A percentile compares a stretch with the other conserved stretches of the same genome.
These are phyloP conservation scores for Antennarius maculatus DNA, from an alignment of 2,797 vertebrate genomes.

Conservation along the genomic window DNA sequence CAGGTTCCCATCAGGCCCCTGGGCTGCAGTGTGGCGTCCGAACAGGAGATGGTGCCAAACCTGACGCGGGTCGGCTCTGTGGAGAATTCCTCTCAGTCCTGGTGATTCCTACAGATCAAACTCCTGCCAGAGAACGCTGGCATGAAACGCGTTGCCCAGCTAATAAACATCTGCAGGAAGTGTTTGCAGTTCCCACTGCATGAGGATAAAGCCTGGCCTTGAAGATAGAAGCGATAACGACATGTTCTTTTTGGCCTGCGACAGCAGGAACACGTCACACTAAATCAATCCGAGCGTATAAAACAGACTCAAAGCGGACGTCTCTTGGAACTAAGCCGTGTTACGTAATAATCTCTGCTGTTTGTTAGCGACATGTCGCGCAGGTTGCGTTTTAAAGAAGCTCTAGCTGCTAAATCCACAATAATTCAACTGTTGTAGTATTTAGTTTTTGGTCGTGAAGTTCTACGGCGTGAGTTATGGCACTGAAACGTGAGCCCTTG, in stretches of 20 bases:
- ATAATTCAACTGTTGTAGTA: background rate
- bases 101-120: background rate
- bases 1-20: background rate
- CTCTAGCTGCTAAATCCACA: background rate
- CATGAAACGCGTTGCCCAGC: background rate
- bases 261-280: slow-evolving; percentile 8
- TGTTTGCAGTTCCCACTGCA: background rate
- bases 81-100: background rate
- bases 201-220: background rate
- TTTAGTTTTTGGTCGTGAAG: background rate
- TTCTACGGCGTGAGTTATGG: slow-evolving; percentile 1
- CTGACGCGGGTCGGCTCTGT: slow-evolving; percentile 20
- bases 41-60: slow-evolving; percentile 81
- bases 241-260: slow-evolving; percentile 11
- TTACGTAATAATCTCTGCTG: background rate
- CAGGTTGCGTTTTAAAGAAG: background rate
- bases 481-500: slow-evolving; percentile 23
- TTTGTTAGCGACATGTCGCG: background rate
- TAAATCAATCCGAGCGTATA: background rate
- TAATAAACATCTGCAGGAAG: background rate
- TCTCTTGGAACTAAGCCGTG: background rate
- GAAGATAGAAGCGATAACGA: background rate
- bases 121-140: background rate
- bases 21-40: slow-evolving; percentile 48
- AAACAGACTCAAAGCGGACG: background rate